Base-by-base conservation (phyloP, 2,888 invertebrate genomes). In the Parnassius mnemosyne region DNA sequence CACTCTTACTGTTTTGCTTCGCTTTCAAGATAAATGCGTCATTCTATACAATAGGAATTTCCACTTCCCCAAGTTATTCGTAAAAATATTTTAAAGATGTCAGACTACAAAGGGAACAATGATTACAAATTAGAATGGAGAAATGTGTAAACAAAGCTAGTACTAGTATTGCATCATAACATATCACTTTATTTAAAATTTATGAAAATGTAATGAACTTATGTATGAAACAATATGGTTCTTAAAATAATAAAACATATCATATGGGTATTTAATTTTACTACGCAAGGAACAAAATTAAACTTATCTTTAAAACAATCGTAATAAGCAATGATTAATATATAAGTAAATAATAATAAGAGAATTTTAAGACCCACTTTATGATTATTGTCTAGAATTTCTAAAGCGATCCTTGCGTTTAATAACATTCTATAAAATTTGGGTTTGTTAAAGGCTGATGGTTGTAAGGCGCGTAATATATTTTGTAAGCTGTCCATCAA, bases 1-100 rank as follows among this genome's bases (percentile, higher is more conserved):
- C 62, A 85, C 84, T 44, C 73, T 89, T 0, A 87, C 88, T 11
- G 79, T 89, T 46, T 73, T 89, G 55, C 77, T 87, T n/a, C 74
- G 83, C 58, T 76, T 82, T 60, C 72, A 77, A 60, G 63, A 72
- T 61, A 68, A 70, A 54, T 72, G 49, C 52, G 54, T 54, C 1
- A 16, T 16, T 1, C 16, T 20, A 46, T 59, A 41, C 5, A 11
- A 13, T 13, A 44, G 12, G 51, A 46, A 43, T 44, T n/a, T n/a
- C n/a, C 20, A 53, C 9, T 44, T 49, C 11, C 13, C 16, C 7
- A 49, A 49, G 12, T 7, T 13, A 9, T 13, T 49, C 12, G 10
- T 3, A 16, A 10, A 49, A 49, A 49, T 49, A 49, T 49, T 49
- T 13, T 47, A 34, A 34, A 7, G 34, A 34, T 34, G 34, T 34